Conservation (phyloP, 2,888 invertebrate genomes). For the Drosophila pullipes region DNA sequence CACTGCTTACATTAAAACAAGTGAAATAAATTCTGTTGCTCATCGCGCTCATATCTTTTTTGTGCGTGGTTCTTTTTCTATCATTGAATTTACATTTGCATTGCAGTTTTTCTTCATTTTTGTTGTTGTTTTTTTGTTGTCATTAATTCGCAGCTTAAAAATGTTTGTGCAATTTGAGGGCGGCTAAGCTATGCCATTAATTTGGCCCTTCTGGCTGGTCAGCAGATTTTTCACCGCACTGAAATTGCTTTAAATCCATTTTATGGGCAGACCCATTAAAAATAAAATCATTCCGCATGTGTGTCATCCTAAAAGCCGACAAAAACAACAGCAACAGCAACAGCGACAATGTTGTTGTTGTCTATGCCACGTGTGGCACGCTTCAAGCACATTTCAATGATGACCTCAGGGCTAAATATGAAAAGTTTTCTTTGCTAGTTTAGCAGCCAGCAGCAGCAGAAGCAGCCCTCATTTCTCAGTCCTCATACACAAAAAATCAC, state of each 20-base stretch:
- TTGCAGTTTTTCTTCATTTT: neutral
- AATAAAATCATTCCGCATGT: conserved; percentile 38
- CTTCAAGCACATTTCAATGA: conserved; percentile 31
- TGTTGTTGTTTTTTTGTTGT: neutral
- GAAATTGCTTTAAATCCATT: conserved; percentile 76
- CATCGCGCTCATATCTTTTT: conserved; percentile 2
- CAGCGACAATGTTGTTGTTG: conserved; percentile 49
- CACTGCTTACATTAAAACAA: conserved; percentile 50
- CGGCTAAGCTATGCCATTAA: conserved; percentile 69
- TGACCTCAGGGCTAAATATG: conserved; percentile 32
- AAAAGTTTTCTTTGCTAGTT: conserved; percentile 9
- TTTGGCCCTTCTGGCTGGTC: conserved; percentile 68
- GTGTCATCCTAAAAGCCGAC: neutral
- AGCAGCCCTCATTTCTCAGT: neutral
- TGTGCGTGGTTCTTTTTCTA: neutral
- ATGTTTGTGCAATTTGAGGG: conserved; percentile 54
- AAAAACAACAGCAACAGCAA: neutral
- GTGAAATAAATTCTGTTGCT: conserved; percentile 23
- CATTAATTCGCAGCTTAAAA: conserved; percentile 68
- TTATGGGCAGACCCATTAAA: conserved; percentile 73
- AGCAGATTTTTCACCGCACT: conserved; percentile 66
- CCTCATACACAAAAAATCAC: conserved; percentile 45
- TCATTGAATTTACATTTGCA: conserved; percentile 68
- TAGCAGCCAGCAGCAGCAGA: neutral
- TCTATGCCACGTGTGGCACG: conserved; percentile 63